Percentiles rank a stretch among this genome's conserved stretches.
phyloP scores from a whole-genome alignment of 1,140 invertebrate species.

The Cataglyphis hispanica region DNA sequence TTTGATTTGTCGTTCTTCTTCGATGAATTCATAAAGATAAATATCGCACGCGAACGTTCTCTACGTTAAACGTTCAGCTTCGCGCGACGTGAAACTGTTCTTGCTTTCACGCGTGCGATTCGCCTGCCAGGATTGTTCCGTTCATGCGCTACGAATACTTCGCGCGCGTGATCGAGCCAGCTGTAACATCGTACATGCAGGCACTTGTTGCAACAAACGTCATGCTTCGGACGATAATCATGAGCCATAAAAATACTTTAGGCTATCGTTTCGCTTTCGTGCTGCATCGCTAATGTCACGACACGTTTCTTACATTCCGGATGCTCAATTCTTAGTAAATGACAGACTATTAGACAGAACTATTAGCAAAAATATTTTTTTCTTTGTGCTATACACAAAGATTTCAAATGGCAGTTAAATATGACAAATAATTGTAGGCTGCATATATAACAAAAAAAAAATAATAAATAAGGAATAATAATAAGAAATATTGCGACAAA shows the following conservation, averaged over 20 bases:
- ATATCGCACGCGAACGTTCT: neutral
- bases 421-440: neutral
- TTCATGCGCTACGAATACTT: slow-evolving; percentile 70
- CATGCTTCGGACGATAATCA: slow-evolving; percentile 38
- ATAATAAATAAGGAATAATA: neutral
- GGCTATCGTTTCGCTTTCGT: slow-evolving; percentile 10
- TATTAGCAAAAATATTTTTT: neutral
- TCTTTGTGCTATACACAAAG: neutral
- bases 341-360: neutral
- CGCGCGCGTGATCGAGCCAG: slow-evolving; percentile 68
- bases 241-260: slow-evolving; percentile 30
- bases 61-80: slow-evolving; percentile 10
- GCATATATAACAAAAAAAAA: neutral
- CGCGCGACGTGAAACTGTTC: slow-evolving; percentile 61
- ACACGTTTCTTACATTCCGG: neutral
- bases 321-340: neutral
- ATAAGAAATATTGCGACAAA: neutral
- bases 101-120: slow-evolving; percentile 76
- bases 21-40: slow-evolving; percentile 4
- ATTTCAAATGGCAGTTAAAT: neutral
- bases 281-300: neutral
- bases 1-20: neutral
- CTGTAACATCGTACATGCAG: slow-evolving; percentile 12
- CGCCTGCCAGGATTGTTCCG: slow-evolving; percentile 65
- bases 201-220: slow-evolving; percentile 53